These are phyloP conservation scores for Erpetoichthys calabaricus DNA, from an alignment of 2,797 vertebrate species.

Conservation along the genomic window DNA sequence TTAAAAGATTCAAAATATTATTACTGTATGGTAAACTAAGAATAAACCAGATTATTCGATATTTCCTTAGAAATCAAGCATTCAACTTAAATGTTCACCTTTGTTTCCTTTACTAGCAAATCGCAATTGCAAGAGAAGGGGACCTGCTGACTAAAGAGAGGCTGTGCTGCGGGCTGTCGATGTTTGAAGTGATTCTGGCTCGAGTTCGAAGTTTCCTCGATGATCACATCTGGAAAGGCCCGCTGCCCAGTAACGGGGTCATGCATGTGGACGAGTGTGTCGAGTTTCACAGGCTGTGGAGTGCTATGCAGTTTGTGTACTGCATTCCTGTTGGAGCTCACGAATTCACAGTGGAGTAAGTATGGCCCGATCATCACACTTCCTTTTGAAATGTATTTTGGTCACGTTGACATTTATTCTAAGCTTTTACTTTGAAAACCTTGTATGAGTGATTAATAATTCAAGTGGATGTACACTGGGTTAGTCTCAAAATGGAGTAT, in stretches of 20 bases:
- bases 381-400: no score
- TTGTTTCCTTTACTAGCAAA: constrained; percentile 62
- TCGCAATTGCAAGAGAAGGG: constrained; percentile 87
- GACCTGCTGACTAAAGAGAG: constrained; percentile 94
- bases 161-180: constrained; percentile 91
- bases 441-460: no score
- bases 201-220: constrained; percentile 84
- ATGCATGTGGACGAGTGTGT: constrained; percentile 98
- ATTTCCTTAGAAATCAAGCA: no score
- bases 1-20: no score
- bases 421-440: no score
- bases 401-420: background rate
- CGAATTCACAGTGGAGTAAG: constrained; percentile 96
- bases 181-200: constrained; percentile 95
- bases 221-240: constrained; percentile 87
- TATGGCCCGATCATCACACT: constrained; percentile 13
- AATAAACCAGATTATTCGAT: no score
- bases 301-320: constrained; percentile 98
- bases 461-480: no score
- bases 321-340: constrained; percentile 94
- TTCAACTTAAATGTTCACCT: no score
- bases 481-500: no score
- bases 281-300: constrained; percentile 95
- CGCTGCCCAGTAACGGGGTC: constrained; percentile 88
- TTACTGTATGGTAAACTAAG: no score